Evolutionary conservation across 2,797 vertebrate genomes (phyloP).

Genomic region (Fratercula arctica): DNA sequence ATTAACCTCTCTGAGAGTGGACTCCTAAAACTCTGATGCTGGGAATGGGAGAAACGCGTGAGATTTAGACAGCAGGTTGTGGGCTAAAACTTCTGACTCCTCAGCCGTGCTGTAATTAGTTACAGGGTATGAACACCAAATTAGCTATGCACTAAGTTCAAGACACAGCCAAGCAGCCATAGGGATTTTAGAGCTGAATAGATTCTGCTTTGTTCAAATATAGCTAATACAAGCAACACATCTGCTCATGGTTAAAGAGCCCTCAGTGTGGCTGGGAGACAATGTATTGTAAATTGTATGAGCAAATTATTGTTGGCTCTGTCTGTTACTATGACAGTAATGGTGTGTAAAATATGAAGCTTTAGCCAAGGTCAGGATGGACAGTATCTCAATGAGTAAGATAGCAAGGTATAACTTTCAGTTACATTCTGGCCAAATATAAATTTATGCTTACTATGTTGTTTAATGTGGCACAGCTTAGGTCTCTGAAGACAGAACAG

Average conservation of each 20-base stretch:
- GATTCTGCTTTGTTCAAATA: conserved; percentile 70
- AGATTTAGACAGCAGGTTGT: neutral
- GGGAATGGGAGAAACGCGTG: neutral
- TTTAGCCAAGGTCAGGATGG: conserved; percentile 58
- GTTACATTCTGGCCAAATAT: neutral
- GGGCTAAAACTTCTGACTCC: conserved; percentile 29
- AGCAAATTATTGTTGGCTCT: conserved; percentile 70
- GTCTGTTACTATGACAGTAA: conserved; percentile 61
- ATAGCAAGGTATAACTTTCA: neutral
- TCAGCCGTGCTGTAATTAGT: conserved; percentile 43
- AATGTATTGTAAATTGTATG: conserved; percentile 72
- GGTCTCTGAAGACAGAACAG: conserved; percentile 14
- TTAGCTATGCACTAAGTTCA: conserved; percentile 33
- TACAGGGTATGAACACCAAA: conserved; percentile 15
- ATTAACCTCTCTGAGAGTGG: neutral
- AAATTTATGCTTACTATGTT: conserved; percentile 17
- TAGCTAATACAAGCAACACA: conserved; percentile 69
- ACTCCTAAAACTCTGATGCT: neutral
- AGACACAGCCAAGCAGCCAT: conserved; percentile 53
- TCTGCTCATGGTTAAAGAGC: conserved; percentile 77
- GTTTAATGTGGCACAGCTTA: conserved; percentile 6
- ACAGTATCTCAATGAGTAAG: conserved; percentile 16
- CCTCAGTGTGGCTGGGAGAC: conserved; percentile 67
- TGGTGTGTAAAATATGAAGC: conserved; percentile 63
- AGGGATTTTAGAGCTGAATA: conserved; percentile 45